Evolutionary conservation across 2,797 vertebrate genomes (phyloP).

Genomic region (Astyanax mexicanus): DNA sequence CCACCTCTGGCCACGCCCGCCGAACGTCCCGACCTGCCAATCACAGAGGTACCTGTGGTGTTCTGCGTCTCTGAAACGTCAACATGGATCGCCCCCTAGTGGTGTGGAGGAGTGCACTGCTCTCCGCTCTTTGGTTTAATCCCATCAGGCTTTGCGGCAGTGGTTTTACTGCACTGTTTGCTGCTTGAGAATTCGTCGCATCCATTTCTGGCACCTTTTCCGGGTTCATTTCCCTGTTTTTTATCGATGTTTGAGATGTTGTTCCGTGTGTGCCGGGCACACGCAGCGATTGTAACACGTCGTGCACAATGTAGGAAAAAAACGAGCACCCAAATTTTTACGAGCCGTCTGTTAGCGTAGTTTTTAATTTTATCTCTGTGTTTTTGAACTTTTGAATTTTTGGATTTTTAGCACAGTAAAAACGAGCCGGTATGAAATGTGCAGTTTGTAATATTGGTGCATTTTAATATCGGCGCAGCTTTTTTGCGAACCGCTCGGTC

Average conservation of each 20-base stretch:
- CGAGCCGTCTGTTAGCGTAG: slow-evolving; percentile 17
- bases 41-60: slow-evolving; percentile 60
- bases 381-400: slow-evolving; percentile 41
- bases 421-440: slow-evolving; percentile 33
- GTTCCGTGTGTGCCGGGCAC: slow-evolving; percentile 59
- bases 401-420: slow-evolving; percentile 14
- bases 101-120: slow-evolving; percentile 64
- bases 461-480: slow-evolving; percentile 39
- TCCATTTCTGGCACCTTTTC: slow-evolving; percentile 52
- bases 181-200: slow-evolving; percentile 74
- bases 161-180: slow-evolving; percentile 70
- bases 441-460: slow-evolving; percentile 31
- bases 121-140: slow-evolving; percentile 35
- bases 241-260: slow-evolving; percentile 32
- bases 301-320: not conserved
- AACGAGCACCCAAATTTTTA: slow-evolving; percentile 35
- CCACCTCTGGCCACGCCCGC: slow-evolving; percentile 46
- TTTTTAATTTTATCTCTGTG: slow-evolving; percentile 36
- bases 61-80: slow-evolving; percentile 62
- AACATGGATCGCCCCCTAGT: slow-evolving; percentile 56
- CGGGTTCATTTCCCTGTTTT: slow-evolving; percentile 42
- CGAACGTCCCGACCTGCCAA: slow-evolving; percentile 23
- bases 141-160: slow-evolving; percentile 58
- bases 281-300: slow-evolving; percentile 40
- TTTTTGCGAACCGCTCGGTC: slow-evolving; percentile 12